These are phyloP conservation scores for Zaprionus lineosus DNA, from an alignment of 2,888 invertebrate species.

Conservation along the genomic window DNA sequence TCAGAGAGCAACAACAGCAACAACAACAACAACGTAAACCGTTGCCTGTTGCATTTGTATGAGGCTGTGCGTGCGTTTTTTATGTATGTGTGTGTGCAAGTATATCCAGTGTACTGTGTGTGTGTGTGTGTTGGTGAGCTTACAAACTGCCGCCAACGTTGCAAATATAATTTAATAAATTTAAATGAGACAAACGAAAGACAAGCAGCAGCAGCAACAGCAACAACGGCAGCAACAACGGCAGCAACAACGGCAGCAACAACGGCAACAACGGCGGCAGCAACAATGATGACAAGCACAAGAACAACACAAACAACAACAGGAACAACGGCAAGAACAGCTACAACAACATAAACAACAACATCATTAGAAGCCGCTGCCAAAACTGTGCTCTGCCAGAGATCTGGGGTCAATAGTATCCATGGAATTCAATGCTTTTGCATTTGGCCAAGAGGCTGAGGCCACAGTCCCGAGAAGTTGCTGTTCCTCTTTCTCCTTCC, in stretches of 20 bases:
- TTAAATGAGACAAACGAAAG: constrained; percentile 61
- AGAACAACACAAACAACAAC: not conserved
- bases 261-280: constrained; percentile 20
- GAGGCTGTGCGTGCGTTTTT: constrained; percentile 1
- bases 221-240: constrained; percentile 28
- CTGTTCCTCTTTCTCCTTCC: constrained; percentile 11
- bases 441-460: constrained; percentile 67
- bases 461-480: constrained; percentile 52
- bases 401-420: constrained; percentile 75
- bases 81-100: not conserved
- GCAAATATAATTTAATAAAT: constrained; percentile 72
- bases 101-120: too few relatives aligned
- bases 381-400: constrained; percentile 47
- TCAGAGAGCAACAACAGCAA: constrained; percentile 24
- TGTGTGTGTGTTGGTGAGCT: constrained; percentile 24
- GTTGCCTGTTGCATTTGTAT: constrained; percentile 32
- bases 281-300: constrained; percentile 31
- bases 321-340: constrained; percentile 22
- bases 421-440: constrained; percentile 73
- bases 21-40: constrained; percentile 17
- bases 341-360: constrained; percentile 44
- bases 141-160: constrained; percentile 41
- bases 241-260: constrained; percentile 26
- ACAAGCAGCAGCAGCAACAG: constrained; percentile 31
- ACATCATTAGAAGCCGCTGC: constrained; percentile 59